phyloP scores from a whole-genome alignment of 1,140 invertebrate species.

The Hycleus cichorii region DNA sequence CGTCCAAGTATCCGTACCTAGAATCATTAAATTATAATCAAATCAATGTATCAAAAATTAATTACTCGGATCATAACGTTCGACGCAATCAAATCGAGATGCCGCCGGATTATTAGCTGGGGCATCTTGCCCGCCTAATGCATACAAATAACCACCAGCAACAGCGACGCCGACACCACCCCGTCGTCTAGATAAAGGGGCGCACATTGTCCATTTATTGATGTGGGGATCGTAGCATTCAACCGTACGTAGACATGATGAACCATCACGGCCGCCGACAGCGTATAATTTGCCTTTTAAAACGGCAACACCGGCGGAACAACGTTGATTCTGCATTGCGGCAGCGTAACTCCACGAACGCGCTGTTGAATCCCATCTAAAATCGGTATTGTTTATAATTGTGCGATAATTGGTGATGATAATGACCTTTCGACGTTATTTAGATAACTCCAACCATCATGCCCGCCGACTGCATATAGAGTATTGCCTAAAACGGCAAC shows the following conservation, averaged over 20 bases:
- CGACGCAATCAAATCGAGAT: slow-evolving; percentile 81
- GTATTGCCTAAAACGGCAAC: slow-evolving; percentile 81
- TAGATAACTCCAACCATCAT: slow-evolving; percentile 92
- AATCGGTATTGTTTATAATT: neutral
- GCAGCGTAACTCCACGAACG: slow-evolving; percentile 82
- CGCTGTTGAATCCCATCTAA: slow-evolving; percentile 76
- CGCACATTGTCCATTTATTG: slow-evolving; percentile 80
- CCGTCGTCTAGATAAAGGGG: slow-evolving; percentile 80
- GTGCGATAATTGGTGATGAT: neutral
- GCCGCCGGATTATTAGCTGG: slow-evolving; percentile 75
- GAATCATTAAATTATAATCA: slow-evolving; percentile 8
- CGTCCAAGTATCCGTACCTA: slow-evolving; percentile 79
- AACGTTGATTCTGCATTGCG: slow-evolving; percentile 77
- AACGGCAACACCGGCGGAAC: slow-evolving; percentile 84
- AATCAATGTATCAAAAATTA: neutral
- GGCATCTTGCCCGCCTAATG: slow-evolving; percentile 83
- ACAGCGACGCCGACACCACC: slow-evolving; percentile 85
- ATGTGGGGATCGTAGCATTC: slow-evolving; percentile 90
- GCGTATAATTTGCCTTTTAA: slow-evolving; percentile 81
- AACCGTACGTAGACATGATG: slow-evolving; percentile 82
- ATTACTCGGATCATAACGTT: slow-evolving; percentile 65
- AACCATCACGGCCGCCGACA: slow-evolving; percentile 87
- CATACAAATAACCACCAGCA: slow-evolving; percentile 75
- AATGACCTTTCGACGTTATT: slow-evolving; percentile 77
- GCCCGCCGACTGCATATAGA: slow-evolving; percentile 90